Evolutionary conservation across 2,888 invertebrate genomes (phyloP).

Genomic region (Linnaemya vulpina): DNA sequence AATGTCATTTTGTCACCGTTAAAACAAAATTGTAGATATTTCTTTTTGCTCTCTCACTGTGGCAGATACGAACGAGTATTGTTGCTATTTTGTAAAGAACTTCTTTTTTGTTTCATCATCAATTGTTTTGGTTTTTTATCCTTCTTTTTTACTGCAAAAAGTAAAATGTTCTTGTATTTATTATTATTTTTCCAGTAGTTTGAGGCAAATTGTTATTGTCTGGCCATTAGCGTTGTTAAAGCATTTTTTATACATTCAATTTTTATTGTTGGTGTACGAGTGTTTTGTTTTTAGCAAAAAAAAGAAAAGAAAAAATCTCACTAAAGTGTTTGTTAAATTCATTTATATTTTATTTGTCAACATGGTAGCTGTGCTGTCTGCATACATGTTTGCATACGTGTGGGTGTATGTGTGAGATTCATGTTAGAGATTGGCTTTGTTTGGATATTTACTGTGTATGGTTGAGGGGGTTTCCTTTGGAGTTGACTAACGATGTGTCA

Average conservation of each 20-base stretch:
- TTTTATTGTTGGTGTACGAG: constrained; percentile 22
- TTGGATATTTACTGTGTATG: not conserved
- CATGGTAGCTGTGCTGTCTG: not conserved
- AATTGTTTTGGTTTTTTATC: not conserved
- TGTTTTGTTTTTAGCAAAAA: constrained; percentile 1
- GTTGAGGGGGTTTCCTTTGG: constrained; percentile 14
- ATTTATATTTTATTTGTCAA: constrained; percentile 58
- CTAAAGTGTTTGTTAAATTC: constrained; percentile 54
- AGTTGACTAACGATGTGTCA: constrained; percentile 55
- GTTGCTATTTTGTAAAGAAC: not conserved
- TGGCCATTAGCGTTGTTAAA: constrained; percentile 64
- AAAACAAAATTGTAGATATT: constrained; percentile 31
- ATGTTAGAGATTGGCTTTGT: not conserved
- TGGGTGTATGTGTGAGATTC: not conserved
- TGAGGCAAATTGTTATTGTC: constrained; percentile 64
- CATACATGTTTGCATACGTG: not conserved
- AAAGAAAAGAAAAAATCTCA: no score
- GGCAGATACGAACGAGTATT: not conserved
- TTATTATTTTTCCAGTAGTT: constrained; percentile 20
- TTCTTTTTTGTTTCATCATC: not conserved
- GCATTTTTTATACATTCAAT: constrained; percentile 25
- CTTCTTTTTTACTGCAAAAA: not conserved
- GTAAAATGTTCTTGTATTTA: constrained; percentile 27
- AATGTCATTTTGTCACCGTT: constrained; percentile 57
- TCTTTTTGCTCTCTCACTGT: not conserved